These are phyloP conservation scores for Scaptomyza flava DNA, from an alignment of 2,888 invertebrate genomes.

Conservation along the genomic window DNA sequence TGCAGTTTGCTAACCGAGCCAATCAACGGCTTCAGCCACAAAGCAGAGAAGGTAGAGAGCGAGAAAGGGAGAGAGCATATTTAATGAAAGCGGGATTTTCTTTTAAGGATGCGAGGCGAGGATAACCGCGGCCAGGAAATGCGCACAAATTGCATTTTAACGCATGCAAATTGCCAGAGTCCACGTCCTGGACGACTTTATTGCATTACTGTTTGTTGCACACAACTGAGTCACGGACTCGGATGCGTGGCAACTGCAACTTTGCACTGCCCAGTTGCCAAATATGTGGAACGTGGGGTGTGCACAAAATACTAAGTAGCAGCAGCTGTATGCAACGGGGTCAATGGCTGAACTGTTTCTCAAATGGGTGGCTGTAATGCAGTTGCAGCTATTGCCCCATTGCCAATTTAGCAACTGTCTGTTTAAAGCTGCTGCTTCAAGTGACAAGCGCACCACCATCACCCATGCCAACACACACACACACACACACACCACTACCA, in stretches of 20 bases:
- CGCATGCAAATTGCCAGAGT: slow-evolving; percentile 78
- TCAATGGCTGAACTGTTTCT: slow-evolving; percentile 49
- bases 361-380: slow-evolving; percentile 1
- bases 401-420: slow-evolving; percentile 48
- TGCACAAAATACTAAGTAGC: slow-evolving; percentile 11
- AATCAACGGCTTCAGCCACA: slow-evolving; percentile 56
- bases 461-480: slow-evolving; percentile 5
- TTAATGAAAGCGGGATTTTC: slow-evolving; percentile 39
- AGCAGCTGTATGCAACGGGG: slow-evolving; percentile 27
- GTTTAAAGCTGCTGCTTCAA: slow-evolving; percentile 30
- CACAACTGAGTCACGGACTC: slow-evolving; percentile 25
- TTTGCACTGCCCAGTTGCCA: slow-evolving; percentile 49
- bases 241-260: slow-evolving; percentile 52
- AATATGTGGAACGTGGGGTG: slow-evolving; percentile 19
- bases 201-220: slow-evolving; percentile 66
- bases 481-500: neutral
- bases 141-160: slow-evolving; percentile 79
- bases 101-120: slow-evolving; percentile 39
- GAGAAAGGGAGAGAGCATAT: slow-evolving; percentile 8
- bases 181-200: slow-evolving; percentile 60
- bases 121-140: slow-evolving; percentile 64
- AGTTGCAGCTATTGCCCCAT: slow-evolving; percentile 6
- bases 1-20: slow-evolving; percentile 52
- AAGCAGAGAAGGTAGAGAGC: neutral
- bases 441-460: slow-evolving; percentile 15